Conservation (phyloP, 2,113 vertebrate genomes). For the Calidris pugnax region DNA sequence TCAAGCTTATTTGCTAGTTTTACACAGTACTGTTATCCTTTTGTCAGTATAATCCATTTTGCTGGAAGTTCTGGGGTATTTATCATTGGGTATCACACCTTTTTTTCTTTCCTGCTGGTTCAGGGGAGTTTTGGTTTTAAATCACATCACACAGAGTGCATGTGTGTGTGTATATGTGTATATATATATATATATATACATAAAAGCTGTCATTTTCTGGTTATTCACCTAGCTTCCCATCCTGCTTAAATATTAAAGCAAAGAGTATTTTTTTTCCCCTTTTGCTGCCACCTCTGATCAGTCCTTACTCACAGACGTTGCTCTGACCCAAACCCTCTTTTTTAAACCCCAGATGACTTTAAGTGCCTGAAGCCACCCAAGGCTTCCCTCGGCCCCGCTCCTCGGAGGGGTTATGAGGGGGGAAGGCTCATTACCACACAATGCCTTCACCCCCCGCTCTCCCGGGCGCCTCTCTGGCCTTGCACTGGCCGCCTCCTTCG, state of each 20-base stretch:
- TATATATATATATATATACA: not conserved
- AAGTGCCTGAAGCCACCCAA: rapidly evolving
- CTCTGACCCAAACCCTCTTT: not conserved
- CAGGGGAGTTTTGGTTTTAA: not conserved
- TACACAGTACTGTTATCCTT: not conserved
- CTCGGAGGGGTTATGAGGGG: rapidly evolving
- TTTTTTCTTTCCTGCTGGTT: not conserved
- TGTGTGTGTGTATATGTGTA: not conserved
- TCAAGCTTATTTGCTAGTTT: not conserved
- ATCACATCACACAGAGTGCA: not conserved
- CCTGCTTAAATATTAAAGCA: not conserved
- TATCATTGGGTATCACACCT: not conserved
- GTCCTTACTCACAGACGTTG: not conserved
- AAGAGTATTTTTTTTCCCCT: not conserved
- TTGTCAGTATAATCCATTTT: not conserved
- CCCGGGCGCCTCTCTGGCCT: no score
- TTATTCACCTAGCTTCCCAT: not conserved
- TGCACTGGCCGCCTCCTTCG: no score
- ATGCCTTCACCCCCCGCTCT: no score
- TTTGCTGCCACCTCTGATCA: not conserved
- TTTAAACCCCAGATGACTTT: rapidly evolving
- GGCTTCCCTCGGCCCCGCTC: no score
- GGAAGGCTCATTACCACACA: rapidly evolving
- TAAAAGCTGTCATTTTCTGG: not conserved
- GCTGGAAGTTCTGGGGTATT: not conserved